Evolutionary conservation across 2,797 vertebrate genomes (phyloP).

Genomic region (Epinephelus malabaricus): DNA sequence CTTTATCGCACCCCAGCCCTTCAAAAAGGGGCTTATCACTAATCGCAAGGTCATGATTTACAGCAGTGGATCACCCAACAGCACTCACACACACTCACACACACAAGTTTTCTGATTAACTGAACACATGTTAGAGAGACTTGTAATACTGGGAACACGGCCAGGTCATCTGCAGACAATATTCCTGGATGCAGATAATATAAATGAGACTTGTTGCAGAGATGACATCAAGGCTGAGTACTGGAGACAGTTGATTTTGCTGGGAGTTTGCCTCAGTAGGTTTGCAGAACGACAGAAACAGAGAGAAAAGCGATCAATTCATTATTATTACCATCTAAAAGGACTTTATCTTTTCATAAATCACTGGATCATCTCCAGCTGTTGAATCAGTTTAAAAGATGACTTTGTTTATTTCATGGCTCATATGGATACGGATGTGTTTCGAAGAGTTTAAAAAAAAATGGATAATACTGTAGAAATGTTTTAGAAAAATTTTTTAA

Average conservation of each 20-base stretch:
- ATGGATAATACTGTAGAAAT: too few species aligned
- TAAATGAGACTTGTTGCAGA: constrained; percentile 32
- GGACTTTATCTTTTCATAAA: constrained; percentile 2
- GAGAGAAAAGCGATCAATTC: constrained; percentile 29
- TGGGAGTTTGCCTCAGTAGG: background rate
- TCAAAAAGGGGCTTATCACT: constrained; percentile 56
- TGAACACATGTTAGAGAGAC: constrained; percentile 54
- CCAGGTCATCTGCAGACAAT: constrained; percentile 67
- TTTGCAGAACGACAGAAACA: constrained; percentile 14
- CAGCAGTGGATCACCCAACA: constrained; percentile 33
- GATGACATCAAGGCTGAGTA: constrained; percentile 22
- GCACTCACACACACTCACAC: constrained; percentile 23
- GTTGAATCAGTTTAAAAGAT: background rate
- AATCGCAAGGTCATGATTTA: constrained; percentile 58
- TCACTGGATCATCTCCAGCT: constrained; percentile 23
- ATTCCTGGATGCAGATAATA: constrained; percentile 49
- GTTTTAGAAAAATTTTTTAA: too few species aligned
- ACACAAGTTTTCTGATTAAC: constrained; percentile 32
- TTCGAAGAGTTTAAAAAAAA: background rate
- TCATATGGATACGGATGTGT: too few species aligned
- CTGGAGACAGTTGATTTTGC: constrained; percentile 24
- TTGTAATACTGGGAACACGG: constrained; percentile 37
- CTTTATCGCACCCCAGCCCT: constrained; percentile 38
- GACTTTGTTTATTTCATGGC: too few species aligned
- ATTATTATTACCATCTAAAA: constrained; percentile 2